Evolutionary conservation across 2,797 vertebrate species (phyloP).

Genomic region (Lateolabrax maculatus): DNA sequence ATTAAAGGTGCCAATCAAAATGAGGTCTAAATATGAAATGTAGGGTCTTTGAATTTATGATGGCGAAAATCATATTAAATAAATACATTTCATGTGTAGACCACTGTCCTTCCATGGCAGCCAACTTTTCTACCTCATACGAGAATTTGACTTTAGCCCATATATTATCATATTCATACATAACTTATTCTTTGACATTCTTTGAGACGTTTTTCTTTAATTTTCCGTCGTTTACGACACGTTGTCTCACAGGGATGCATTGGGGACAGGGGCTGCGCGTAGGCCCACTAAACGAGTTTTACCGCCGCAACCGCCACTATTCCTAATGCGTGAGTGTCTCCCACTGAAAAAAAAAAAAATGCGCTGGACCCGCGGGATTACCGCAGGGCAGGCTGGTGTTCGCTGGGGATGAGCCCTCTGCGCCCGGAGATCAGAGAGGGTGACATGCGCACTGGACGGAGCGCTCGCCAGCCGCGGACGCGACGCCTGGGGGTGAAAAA

Average conservation of each 20-base stretch:
- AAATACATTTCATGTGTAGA: no score
- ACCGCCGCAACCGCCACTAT: no score
- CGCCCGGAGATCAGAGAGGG: constrained; percentile 73
- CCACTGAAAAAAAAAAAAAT: constrained; percentile 15
- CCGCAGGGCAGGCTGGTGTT: constrained; percentile 13
- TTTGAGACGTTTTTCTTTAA: neutral
- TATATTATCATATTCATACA: neutral
- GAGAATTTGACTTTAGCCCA: neutral
- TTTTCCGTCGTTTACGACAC: neutral
- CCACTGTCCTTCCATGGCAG: neutral
- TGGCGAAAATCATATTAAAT: neutral
- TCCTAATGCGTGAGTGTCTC: no score
- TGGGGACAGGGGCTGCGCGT: neutral
- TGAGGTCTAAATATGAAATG: neutral
- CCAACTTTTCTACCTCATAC: no score
- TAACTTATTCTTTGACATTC: neutral
- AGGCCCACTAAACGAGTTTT: neutral
- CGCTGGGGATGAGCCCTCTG: constrained; percentile 65
- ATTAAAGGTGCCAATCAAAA: no score
- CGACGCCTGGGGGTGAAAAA: constrained; percentile 18
- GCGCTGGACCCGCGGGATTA: constrained; percentile 64
- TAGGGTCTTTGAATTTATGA: no score
- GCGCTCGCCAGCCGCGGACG: constrained; percentile 55
- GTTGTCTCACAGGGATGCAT: neutral
- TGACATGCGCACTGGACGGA: constrained; percentile 78